Percentiles rank a stretch among this genome's conserved stretches.
Evolutionary conservation across 2,888 invertebrate genomes (phyloP).

Genomic region (Volucella bombylans): DNA sequence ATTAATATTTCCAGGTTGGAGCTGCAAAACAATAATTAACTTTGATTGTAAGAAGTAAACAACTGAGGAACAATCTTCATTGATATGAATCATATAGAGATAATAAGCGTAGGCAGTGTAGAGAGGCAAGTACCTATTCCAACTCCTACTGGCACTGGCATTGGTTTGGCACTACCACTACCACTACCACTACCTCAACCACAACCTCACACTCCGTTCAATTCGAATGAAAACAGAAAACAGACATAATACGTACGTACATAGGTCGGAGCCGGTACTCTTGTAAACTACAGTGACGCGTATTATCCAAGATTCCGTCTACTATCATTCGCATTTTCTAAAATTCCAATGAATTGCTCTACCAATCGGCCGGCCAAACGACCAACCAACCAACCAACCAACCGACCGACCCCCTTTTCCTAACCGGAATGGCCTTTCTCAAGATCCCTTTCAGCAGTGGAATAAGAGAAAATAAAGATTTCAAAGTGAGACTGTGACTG

Average conservation of each 20-base stretch:
- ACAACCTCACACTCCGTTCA: conserved; percentile 20
- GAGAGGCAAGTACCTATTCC: too few relatives aligned
- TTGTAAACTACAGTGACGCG: conserved; percentile 8
- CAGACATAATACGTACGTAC: conserved; percentile 27
- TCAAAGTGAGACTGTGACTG: conserved; percentile 34
- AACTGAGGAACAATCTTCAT: neutral
- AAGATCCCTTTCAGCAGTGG: neutral
- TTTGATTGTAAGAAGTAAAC: too few relatives aligned
- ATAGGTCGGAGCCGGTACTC: conserved; percentile 22
- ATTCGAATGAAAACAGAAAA: conserved; percentile 43
- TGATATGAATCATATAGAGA: neutral
- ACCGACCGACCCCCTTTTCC: neutral
- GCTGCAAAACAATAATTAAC: too few relatives aligned
- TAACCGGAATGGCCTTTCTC: conserved; percentile 1
- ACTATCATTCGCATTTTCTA: conserved; percentile 45
- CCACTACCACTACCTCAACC: neutral
- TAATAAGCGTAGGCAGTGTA: too few relatives aligned
- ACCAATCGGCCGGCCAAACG: too few relatives aligned
- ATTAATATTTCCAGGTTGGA: too few relatives aligned
- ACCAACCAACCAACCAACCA: too few relatives aligned
- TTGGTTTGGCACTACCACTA: neutral
- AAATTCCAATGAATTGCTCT: conserved; percentile 47
- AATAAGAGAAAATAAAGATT: conserved; percentile 29
- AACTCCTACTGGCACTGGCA: neutral
- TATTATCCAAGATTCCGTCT: conserved; percentile 45